Conservation (phyloP, 2,888 invertebrate genomes). For the Byasa hedistus region DNA sequence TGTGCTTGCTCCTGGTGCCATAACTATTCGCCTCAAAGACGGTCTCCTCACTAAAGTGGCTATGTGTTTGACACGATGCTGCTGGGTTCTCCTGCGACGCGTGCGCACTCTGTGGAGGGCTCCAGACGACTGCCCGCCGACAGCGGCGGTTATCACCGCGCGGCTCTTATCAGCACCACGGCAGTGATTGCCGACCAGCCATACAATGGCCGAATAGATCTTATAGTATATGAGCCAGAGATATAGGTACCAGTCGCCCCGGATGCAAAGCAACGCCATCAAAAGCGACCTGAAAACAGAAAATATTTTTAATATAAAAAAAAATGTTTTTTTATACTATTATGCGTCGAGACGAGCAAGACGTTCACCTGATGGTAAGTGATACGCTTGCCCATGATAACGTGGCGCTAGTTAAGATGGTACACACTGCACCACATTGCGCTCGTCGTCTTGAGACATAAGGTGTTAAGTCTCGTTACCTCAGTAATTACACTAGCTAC, state of each 20-base stretch:
- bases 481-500: too few relatives aligned
- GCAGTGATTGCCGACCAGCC: conserved; percentile 74
- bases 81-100: conserved; percentile 66
- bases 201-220: conserved; percentile 68
- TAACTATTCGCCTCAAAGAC: conserved; percentile 71
- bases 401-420: too few relatives aligned
- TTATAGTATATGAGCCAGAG: conserved; percentile 71
- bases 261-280: conserved; percentile 71
- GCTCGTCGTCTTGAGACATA: too few relatives aligned
- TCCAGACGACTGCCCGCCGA: conserved; percentile 66
- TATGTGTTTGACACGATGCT: conserved; percentile 62
- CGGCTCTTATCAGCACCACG: conserved; percentile 72
- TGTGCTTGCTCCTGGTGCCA: conserved; percentile 80
- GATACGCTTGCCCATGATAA: too few relatives aligned
- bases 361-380: too few relatives aligned
- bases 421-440: too few relatives aligned
- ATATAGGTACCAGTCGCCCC: conserved; percentile 67
- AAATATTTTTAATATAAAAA: conserved; percentile 5
- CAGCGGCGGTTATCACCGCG: conserved; percentile 71
- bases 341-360: too few relatives aligned
- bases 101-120: conserved; percentile 73
- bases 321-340: too few relatives aligned
- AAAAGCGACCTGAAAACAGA: conserved; percentile 71
- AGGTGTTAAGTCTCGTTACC: too few relatives aligned
- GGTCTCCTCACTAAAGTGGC: conserved; percentile 71